A percentile compares a stretch with the other conserved stretches of the same genome.
These are phyloP conservation scores for Polylopha cassiicola DNA, from an alignment of 2,888 invertebrate genomes.

Conservation along the genomic window DNA sequence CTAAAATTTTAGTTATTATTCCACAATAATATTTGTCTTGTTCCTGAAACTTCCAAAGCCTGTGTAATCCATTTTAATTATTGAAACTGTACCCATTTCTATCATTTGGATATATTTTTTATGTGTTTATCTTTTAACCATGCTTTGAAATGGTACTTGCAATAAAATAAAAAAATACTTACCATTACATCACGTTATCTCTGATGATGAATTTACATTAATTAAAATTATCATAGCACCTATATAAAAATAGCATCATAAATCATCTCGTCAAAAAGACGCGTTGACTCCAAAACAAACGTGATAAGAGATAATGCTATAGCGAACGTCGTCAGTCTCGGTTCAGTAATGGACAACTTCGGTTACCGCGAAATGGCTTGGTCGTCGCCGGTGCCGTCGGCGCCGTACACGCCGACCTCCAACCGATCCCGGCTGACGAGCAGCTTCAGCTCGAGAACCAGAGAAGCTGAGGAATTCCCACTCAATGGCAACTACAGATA, in stretches of 20 bases:
- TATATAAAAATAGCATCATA: slow-evolving; percentile 58
- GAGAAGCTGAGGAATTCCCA: slow-evolving; percentile 75
- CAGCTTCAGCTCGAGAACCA: slow-evolving; percentile 64
- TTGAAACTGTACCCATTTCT: too few relatives aligned
- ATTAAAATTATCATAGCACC: slow-evolving; percentile 10
- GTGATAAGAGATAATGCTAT: slow-evolving; percentile 59
- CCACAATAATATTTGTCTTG: too few relatives aligned
- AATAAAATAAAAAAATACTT: neutral
- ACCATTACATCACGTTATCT: slow-evolving; percentile 1
- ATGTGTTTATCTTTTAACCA: slow-evolving; percentile 4
- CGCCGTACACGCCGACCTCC: slow-evolving; percentile 41
- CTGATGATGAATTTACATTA: slow-evolving; percentile 3
- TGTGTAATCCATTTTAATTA: too few relatives aligned
- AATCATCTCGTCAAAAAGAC: slow-evolving; percentile 57
- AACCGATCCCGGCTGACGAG: slow-evolving; percentile 46
- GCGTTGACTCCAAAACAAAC: slow-evolving; percentile 48
- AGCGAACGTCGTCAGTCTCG: slow-evolving; percentile 45
- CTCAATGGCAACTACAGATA: slow-evolving; percentile 64
- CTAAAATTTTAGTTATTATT: too few relatives aligned
- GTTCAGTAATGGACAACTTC: slow-evolving; percentile 78
- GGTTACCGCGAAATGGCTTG: slow-evolving; percentile 79
- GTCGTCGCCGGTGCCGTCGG: slow-evolving; percentile 57
- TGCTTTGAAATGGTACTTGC: too few relatives aligned
- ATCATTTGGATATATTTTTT: too few relatives aligned
- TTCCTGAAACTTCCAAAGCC: too few relatives aligned